A percentile compares a stretch with the other conserved stretches of the same genome.
phyloP scores from a whole-genome alignment of 2,888 invertebrate species.

The Endomychus coccineus region DNA sequence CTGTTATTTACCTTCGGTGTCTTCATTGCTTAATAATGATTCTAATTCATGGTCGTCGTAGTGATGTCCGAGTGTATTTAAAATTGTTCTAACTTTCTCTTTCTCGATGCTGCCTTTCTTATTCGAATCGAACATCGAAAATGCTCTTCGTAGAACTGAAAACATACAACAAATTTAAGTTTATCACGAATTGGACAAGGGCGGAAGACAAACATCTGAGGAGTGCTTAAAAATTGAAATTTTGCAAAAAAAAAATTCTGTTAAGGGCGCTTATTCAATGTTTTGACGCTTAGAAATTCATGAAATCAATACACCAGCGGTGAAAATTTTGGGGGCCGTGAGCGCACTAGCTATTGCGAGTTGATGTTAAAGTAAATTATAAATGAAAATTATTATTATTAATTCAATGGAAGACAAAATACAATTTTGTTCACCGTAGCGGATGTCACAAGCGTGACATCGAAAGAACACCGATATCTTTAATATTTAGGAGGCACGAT shows the following conservation, averaged over 20 bases:
- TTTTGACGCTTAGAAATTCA: too few species aligned
- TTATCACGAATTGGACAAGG: not conserved
- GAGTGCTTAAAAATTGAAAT: slow-evolving; percentile 1
- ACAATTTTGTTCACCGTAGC: too few species aligned
- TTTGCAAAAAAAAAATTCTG: slow-evolving; percentile 5
- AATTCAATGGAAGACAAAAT: too few species aligned
- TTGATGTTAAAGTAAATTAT: too few species aligned
- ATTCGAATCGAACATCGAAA: slow-evolving; percentile 78
- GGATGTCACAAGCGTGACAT: too few species aligned
- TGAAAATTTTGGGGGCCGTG: too few species aligned
- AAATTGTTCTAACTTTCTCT: slow-evolving; percentile 70
- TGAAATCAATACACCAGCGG: too few species aligned
- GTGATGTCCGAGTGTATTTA: slow-evolving; percentile 73
- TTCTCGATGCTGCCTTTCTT: slow-evolving; percentile 73
- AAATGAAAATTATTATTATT: too few species aligned
- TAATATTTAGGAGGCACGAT: too few species aligned
- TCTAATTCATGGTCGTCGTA: slow-evolving; percentile 74
- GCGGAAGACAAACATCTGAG: not conserved
- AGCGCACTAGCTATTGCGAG: too few species aligned
- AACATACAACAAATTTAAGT: slow-evolving; percentile 16
- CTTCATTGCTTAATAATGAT: slow-evolving; percentile 67
- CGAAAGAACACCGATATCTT: too few species aligned
- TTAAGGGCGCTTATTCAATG: not conserved
- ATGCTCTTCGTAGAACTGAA: slow-evolving; percentile 69
- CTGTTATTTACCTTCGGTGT: slow-evolving; percentile 69